A percentile compares a stretch with the other conserved stretches of the same genome.
Evolutionary conservation across 2,113 vertebrate species (phyloP).

Genomic region (Tetrax tetrax): DNA sequence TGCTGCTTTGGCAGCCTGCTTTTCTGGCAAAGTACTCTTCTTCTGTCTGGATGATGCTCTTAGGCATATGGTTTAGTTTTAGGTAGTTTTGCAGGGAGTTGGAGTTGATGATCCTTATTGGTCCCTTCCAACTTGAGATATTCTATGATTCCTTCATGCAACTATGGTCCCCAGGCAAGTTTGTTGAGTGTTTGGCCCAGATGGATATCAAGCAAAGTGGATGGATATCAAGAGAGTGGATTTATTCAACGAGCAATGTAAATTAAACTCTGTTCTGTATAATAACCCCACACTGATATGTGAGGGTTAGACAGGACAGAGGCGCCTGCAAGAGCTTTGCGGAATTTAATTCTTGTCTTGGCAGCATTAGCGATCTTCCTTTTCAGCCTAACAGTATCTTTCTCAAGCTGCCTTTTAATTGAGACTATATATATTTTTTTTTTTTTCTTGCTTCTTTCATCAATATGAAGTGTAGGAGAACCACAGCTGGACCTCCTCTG

Average conservation of each 20-base stretch:
- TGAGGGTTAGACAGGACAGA: background rate
- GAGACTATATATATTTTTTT: background rate
- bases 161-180: background rate
- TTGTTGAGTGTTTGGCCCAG: background rate
- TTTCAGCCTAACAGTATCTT: background rate
- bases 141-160: background rate
- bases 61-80: background rate
- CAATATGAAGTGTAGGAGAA: rapidly evolving
- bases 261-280: background rate
- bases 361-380: background rate
- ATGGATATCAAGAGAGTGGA: background rate
- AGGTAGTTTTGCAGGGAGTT: background rate
- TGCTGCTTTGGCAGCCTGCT: background rate
- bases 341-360: background rate
- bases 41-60: background rate
- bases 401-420: background rate
- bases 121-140: background rate
- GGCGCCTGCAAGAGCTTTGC: background rate
- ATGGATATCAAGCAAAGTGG: background rate
- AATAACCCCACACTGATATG: background rate
- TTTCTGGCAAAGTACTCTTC: background rate
- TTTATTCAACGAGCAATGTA: background rate
- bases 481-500: background rate
- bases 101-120: background rate
- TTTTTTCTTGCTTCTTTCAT: background rate